Evolutionary conservation across 2,797 vertebrate genomes (phyloP), one percentile per base, ranked within the genome.

Genomic region (Falco columbarius): DNA sequence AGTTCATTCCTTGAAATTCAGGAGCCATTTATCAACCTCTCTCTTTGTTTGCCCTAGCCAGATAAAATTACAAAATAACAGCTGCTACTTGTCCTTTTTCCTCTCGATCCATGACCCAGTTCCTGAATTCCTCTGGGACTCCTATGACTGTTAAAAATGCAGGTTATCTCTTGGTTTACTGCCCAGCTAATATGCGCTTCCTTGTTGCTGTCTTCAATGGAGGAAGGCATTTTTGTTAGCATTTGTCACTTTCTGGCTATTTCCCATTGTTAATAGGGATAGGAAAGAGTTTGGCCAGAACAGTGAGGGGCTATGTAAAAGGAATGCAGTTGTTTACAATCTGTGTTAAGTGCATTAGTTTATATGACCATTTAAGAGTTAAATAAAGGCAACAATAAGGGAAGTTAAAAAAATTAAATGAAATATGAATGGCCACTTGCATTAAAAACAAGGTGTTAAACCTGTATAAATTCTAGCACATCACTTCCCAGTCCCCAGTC

Each of bases 111-210:
- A 74, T 96, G 95, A 92, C 94, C 84, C 52, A 96, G 81, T 97
- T 96, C 88, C 86, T 92, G 81, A 95, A 93, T 92, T 96, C 90
- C 90, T 85, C 73, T 85, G 94, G 49, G 91, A 85, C 38, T 84
- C 27, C 62, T 80, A 73, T 89, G 55, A 52, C 89, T 92, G 47
- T 93, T 96, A 80, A 94, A 96, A 95, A 82, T 67, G 61, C 84
- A 86, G 94, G 81, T 92, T 96, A 80, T 94, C 82, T 94, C 68
- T 96, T 92, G 90, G 71, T 92, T 95, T 97, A 82, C 67, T 86
- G 74, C 86, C 90, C 90, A 93, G 77, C 83, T 92, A 93, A 86
- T 90, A 73, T 94, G 76, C 86, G 76, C 97, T 97, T 97, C 90
- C 93, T 93, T 92, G 70, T 89, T 76, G 63, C 66, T 65, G 46